Evolutionary conservation across 2,113 vertebrate genomes (phyloP).

Genomic region (Channa argus): DNA sequence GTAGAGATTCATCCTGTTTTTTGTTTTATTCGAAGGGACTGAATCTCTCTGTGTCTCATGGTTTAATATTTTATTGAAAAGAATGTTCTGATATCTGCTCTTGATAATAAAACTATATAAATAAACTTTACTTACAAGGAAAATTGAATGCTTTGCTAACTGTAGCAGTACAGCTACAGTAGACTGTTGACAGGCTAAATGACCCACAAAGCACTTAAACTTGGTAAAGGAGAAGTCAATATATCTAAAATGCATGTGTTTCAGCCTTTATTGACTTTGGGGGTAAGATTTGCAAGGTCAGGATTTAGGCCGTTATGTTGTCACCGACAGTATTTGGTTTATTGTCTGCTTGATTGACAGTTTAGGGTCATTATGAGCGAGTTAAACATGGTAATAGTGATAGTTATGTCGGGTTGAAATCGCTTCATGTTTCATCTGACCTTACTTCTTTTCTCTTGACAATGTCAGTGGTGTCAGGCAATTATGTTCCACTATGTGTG

Average conservation of each 20-base stretch:
- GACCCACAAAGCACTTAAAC: no score
- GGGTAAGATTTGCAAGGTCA: conserved; percentile 7
- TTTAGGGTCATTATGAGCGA: conserved; percentile 13
- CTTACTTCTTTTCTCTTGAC: conserved; percentile 53
- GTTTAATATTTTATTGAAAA: not conserved
- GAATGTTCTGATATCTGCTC: not conserved
- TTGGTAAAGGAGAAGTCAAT: not conserved
- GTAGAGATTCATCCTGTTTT: not conserved
- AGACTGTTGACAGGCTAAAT: no score
- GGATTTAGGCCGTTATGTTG: not conserved
- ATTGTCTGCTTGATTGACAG: conserved; percentile 23
- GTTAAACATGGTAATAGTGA: conserved; percentile 5
- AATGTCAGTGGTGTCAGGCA: conserved; percentile 50
- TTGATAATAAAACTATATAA: no score
- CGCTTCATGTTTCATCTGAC: conserved; percentile 57
- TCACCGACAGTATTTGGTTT: not conserved
- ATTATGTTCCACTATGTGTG: conserved; percentile 30
- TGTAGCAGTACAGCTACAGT: no score
- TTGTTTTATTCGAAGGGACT: not conserved
- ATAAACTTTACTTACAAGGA: no score
- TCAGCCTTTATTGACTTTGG: not conserved
- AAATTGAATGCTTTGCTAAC: no score
- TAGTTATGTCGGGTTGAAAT: conserved; percentile 13
- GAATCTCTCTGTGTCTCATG: not conserved
- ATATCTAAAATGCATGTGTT: not conserved